These are phyloP conservation scores for Kryptolebias ocellatus DNA, from an alignment of 2,797 vertebrate species.

Conservation along the genomic window DNA sequence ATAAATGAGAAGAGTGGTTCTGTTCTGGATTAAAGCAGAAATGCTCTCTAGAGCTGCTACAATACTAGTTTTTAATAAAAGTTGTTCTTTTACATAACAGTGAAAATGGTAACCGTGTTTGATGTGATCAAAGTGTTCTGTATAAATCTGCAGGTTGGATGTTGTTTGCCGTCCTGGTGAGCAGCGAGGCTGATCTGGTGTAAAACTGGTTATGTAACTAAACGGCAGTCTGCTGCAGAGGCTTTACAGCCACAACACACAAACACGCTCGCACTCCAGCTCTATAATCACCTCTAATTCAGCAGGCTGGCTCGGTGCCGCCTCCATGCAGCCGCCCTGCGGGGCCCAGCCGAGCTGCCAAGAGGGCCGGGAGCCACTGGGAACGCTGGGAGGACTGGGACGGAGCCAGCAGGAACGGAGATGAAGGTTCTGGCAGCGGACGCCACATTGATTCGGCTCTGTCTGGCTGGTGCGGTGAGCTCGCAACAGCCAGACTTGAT, in stretches of 20 bases:
- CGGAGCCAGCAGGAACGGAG: constrained; percentile 1
- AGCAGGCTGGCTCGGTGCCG: constrained; percentile 36
- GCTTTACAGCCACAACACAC: constrained; percentile 11
- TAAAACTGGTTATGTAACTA: constrained; percentile 60
- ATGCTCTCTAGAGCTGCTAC: too few relatives aligned
- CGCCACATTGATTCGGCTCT: neutral
- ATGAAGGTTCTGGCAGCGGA: constrained; percentile 1
- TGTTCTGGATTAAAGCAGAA: too few relatives aligned
- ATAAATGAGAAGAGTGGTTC: too few relatives aligned
- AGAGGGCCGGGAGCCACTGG: constrained; percentile 25
- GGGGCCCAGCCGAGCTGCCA: constrained; percentile 16
- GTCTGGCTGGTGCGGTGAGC: neutral
- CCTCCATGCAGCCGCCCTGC: constrained; percentile 38
- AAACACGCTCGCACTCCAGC: constrained; percentile 2
- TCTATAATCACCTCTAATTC: constrained; percentile 60
- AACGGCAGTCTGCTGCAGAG: constrained; percentile 49
- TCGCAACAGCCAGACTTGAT: too few relatives aligned
- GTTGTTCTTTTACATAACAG: too few relatives aligned
- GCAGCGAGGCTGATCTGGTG: constrained; percentile 34
- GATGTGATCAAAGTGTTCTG: neutral
- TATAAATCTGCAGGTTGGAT: constrained; percentile 15
- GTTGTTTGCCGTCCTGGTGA: constrained; percentile 31
- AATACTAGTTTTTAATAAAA: too few relatives aligned
- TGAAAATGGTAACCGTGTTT: neutral
- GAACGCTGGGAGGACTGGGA: constrained; percentile 39